Percentiles rank a stretch among this genome's conserved stretches.
Conservation (phyloP, 2,113 vertebrate species). For the Stegostoma tigrinum region DNA sequence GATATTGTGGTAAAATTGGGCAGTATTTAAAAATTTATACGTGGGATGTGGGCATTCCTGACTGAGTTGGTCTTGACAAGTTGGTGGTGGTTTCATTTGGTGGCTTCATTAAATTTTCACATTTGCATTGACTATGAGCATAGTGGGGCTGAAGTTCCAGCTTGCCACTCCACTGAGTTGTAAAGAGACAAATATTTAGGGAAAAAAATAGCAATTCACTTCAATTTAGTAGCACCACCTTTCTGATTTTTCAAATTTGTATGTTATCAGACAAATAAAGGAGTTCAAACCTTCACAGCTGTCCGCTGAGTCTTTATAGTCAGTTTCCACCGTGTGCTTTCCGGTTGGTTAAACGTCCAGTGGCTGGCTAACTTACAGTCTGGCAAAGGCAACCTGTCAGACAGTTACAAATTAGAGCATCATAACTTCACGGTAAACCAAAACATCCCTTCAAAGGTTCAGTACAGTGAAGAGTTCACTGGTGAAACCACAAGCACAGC, state of each 20-base stretch:
- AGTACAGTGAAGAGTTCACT: neutral
- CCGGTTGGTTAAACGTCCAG: constrained; percentile 69
- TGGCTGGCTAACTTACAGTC: constrained; percentile 76
- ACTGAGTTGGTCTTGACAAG: too few relatives aligned
- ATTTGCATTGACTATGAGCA: too few relatives aligned
- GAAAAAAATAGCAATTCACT: neutral
- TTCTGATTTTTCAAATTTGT: too few relatives aligned
- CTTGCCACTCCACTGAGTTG: neutral
- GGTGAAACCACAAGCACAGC: neutral
- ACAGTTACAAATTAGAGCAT: constrained; percentile 34
- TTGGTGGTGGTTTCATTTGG: too few relatives aligned
- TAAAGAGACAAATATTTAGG: neutral
- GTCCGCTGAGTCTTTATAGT: constrained; percentile 71
- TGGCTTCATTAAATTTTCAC: too few relatives aligned
- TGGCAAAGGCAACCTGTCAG: constrained; percentile 76
- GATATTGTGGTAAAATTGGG: too few relatives aligned
- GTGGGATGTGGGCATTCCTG: too few relatives aligned
- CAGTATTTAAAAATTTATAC: too few relatives aligned
- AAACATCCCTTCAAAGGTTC: neutral
- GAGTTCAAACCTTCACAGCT: constrained; percentile 69
- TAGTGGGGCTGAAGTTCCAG: too few relatives aligned
- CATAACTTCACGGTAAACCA: neutral
- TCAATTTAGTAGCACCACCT: neutral
- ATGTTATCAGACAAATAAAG: neutral
- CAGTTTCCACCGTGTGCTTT: constrained; percentile 62